These are phyloP conservation scores for Chrysocyon brachyurus DNA, from an alignment of 2,797 vertebrate genomes.

Conservation along the genomic window DNA sequence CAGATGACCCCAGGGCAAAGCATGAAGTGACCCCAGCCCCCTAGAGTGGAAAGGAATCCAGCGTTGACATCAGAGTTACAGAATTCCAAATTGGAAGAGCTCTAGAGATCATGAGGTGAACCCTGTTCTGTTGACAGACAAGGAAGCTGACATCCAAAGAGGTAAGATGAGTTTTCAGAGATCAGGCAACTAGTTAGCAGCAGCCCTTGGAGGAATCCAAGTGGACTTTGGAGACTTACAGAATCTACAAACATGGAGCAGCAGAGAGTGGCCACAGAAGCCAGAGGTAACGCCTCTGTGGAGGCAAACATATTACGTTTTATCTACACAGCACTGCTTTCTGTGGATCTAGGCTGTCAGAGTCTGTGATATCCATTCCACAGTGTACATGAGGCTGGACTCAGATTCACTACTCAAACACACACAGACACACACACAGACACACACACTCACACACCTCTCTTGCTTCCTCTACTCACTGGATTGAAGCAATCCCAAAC, in stretches of 20 bases:
- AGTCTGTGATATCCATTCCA: not conserved
- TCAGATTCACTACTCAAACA: not conserved
- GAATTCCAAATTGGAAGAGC: not conserved
- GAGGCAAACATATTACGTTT: rapidly evolving
- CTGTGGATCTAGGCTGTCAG: too few species aligned
- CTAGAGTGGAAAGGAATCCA: not conserved
- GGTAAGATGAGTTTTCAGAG: not conserved
- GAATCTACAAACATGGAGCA: not conserved
- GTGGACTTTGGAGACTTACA: not conserved
- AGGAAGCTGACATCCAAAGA: not conserved
- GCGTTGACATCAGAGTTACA: not conserved
- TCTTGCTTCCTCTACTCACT: not conserved
- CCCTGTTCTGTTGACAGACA: too few species aligned
- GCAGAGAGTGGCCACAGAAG: not conserved
- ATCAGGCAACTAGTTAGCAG: not conserved
- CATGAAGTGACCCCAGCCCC: not conserved
- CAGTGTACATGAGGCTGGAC: not conserved
- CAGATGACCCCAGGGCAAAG: not conserved
- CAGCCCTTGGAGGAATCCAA: not conserved
- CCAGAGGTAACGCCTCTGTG: not conserved
- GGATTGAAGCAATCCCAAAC: not conserved
- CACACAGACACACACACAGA: not conserved
- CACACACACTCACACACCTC: too few species aligned
- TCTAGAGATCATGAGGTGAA: not conserved
- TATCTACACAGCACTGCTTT: not conserved